Conservation (phyloP, 2,888 invertebrate genomes). For the Deroplatys truncata region DNA sequence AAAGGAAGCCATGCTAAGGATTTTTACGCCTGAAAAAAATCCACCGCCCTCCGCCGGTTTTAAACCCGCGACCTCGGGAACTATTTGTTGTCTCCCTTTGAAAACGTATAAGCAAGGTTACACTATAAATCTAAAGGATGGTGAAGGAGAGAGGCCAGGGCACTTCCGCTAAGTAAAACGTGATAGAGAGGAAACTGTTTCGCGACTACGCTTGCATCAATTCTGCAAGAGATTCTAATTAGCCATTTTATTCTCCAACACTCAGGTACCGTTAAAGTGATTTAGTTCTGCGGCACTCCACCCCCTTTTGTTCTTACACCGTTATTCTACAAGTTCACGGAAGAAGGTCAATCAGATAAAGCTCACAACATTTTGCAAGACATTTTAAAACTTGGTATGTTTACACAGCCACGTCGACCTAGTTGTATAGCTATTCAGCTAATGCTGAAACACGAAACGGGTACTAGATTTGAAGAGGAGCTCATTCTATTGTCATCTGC, state of each 20-base stretch:
- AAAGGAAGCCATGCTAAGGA: no score
- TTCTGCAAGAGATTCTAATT: neutral
- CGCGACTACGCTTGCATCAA: neutral
- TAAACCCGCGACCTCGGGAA: no score
- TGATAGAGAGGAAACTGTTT: neutral
- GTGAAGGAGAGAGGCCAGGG: no score
- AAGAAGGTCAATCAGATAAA: neutral
- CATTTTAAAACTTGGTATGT: neutral
- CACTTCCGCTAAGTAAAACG: neutral
- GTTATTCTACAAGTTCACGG: neutral
- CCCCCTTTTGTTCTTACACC: neutral
- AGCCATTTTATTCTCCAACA: neutral
- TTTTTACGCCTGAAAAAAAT: no score
- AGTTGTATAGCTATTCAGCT: neutral
- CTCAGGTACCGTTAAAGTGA: neutral
- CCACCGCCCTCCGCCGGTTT: no score
- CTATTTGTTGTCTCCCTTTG: no score
- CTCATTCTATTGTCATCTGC: no score
- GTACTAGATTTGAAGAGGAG: no score
- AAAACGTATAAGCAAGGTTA: no score
- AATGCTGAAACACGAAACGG: no score
- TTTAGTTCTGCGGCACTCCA: neutral
- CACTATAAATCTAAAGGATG: no score
- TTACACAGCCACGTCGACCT: neutral
- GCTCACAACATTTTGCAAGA: neutral